Conservation (phyloP, 2,888 invertebrate genomes). For the Monoplex corrugatus region DNA sequence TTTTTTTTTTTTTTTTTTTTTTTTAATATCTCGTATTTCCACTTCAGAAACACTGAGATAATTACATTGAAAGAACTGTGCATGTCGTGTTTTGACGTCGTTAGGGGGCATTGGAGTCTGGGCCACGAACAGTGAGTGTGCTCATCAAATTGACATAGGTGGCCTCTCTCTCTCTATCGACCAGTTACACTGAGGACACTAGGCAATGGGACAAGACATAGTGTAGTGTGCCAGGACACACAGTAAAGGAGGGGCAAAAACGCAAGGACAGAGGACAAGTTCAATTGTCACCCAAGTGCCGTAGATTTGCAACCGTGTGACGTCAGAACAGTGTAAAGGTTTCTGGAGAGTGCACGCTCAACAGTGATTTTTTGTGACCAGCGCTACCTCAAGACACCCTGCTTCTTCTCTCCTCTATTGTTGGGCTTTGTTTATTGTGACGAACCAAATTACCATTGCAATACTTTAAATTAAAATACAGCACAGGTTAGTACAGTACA, state of each 20-base stretch:
- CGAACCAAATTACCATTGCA: neutral
- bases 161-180: neutral
- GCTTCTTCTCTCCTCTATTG: neutral
- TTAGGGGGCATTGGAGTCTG: too few relatives aligned
- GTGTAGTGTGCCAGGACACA: neutral
- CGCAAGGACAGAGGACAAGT: neutral
- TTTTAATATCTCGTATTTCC: neutral
- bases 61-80: neutral
- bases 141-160: neutral
- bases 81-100: too few relatives aligned
- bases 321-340: neutral
- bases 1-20: neutral
- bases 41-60: neutral
- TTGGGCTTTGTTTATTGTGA: neutral
- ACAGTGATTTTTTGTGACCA: neutral
- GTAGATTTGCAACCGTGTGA: neutral
- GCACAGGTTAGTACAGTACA: neutral
- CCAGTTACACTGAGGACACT: neutral
- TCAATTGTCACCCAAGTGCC: neutral
- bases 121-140: too few relatives aligned
- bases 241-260: neutral
- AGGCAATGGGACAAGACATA: neutral
- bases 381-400: neutral
- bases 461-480: neutral
- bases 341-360: neutral